These are phyloP conservation scores for Tachina fera DNA, from an alignment of 2,888 invertebrate species.

Conservation along the genomic window DNA sequence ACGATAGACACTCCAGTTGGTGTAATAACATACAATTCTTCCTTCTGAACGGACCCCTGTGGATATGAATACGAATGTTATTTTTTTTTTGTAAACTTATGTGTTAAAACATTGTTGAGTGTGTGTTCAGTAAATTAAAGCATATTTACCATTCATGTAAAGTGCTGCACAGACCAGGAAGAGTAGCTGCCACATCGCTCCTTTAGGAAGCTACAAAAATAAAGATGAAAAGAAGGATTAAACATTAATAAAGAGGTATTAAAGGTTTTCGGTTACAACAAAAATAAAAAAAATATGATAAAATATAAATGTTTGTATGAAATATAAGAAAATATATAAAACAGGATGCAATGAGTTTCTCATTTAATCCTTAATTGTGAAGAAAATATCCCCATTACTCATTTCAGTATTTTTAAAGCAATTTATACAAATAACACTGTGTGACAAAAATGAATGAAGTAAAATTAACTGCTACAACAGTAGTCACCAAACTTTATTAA, in stretches of 20 bases:
- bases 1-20: constrained; percentile 96
- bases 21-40: constrained; percentile 95
- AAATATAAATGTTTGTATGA: neutral
- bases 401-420: no score
- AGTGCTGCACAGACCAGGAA: constrained; percentile 79
- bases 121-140: constrained; percentile 5
- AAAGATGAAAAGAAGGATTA: constrained; percentile 58
- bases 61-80: constrained; percentile 53
- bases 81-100: neutral
- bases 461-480: no score
- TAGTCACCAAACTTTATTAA: no score
- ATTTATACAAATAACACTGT: no score
- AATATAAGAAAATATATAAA: neutral
- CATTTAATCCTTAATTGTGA: neutral
- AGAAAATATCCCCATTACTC: no score
- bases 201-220: constrained; percentile 79
- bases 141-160: constrained; percentile 79
- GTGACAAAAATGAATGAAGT: no score
- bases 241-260: constrained; percentile 55
- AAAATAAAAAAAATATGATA: neutral
- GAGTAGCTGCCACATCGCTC: constrained; percentile 81
- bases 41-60: constrained; percentile 84
- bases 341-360: neutral
- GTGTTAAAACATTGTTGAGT: constrained; percentile 11
- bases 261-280: neutral